Base-by-base conservation (phyloP, 2,888 invertebrate species). In the Xylophagus ater region DNA sequence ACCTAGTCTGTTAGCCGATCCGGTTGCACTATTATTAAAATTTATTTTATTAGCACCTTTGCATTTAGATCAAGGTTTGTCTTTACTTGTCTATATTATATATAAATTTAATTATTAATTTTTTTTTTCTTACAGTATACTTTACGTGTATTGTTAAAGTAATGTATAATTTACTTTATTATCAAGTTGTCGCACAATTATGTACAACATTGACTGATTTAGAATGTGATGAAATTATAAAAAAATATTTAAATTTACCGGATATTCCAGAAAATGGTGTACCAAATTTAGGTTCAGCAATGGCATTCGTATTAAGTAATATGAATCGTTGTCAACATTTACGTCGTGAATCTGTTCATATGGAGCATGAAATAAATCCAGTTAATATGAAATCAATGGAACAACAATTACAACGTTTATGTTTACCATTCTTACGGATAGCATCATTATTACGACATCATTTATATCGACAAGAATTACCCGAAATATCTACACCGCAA, bases 81-180 rank as follows among this genome's bases (percentile, higher is more conserved):
- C 28, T 28, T 13, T n/a, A 28, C 12, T n/a, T 13, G 28, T 28
- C 28, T n/a, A 30, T 17, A 14, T 17, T 30, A 9, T 30, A 30
- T 13, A 30, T 15, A 9, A 14, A 30, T 30, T 30, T n/a, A n/a
- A n/a, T n/a, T n/a, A n/a, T n/a, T n/a, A n/a, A n/a, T n/a, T n/a
- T n/a, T n/a, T n/a, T n/a, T n/a, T n/a, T n/a, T n/a, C n/a, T 68
- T 69, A 2, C 71, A 90, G 92, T 81, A 36, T 89, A 89, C 60
- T 92, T 86, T 67, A 83, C 83, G 2, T 81, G 83, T 57, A 78
- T 92, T 53, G 85, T 92, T 3, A 82, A 84, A 60, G 79, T 84
- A 47, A 72, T 92, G 48, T 94, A 87, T 70, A 87, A 92, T 61
- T 72, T 93, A 46, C 71, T 83, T 44, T 90, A 87, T 68, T 82